Evolutionary conservation across 2,113 vertebrate species (phyloP).

Genomic region (Empidonax traillii): DNA sequence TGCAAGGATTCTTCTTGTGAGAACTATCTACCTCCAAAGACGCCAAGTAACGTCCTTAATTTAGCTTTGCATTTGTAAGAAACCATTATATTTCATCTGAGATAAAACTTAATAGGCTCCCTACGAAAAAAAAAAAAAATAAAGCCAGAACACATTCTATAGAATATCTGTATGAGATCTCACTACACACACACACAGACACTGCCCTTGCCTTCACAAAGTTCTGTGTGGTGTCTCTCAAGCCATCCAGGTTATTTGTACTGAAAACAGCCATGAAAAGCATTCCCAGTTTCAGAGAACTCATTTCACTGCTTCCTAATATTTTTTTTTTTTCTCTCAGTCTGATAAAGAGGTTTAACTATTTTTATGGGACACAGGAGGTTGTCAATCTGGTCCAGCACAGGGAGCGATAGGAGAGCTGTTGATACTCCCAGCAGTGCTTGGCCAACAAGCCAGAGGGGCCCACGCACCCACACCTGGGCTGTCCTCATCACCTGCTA

Average conservation of each 20-base stretch:
- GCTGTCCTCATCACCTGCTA: neutral
- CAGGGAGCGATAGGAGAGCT: slow-evolving; percentile 57
- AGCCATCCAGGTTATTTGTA: neutral
- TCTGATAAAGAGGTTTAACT: neutral
- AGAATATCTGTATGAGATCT: neutral
- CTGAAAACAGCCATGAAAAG: neutral
- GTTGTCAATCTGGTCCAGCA: slow-evolving; percentile 16
- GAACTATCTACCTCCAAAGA: neutral
- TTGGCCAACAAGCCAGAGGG: neutral
- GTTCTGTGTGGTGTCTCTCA: neutral
- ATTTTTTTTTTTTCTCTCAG: neutral
- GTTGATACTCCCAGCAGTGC: neutral
- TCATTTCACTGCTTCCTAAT: neutral
- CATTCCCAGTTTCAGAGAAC: neutral
- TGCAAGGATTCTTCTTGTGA: neutral
- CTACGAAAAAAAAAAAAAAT: neutral
- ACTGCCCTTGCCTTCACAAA: neutral
- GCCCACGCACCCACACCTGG: neutral
- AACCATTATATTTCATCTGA: neutral
- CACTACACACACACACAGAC: too few relatives aligned
- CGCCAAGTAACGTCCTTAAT: neutral
- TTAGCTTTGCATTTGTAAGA: accelerated
- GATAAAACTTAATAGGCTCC: neutral
- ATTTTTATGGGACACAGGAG: slow-evolving; percentile 1
- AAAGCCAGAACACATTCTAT: neutral